Conservation (phyloP, 2,888 invertebrate species). For the Agriopis aurantiaria region DNA sequence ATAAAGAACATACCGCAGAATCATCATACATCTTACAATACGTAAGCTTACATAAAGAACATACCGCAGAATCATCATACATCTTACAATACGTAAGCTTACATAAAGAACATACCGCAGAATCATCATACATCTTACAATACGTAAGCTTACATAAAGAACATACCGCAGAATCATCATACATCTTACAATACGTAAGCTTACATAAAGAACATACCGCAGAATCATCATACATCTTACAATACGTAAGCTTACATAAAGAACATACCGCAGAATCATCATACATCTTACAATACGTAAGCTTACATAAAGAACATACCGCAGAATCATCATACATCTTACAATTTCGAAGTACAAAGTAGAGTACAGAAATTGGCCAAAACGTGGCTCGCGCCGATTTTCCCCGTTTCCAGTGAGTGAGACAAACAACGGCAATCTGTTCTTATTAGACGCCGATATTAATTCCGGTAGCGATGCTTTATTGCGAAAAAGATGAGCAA, state of each 20-base stretch:
- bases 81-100: no score
- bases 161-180: neutral
- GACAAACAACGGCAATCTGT: constrained; percentile 60
- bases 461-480: constrained; percentile 50
- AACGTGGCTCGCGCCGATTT: constrained; percentile 31
- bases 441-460: constrained; percentile 62
- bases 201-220: neutral
- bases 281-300: neutral
- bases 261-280: neutral
- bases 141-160: no score
- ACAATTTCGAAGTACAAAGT: neutral
- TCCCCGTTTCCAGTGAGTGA: constrained; percentile 52
- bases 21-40: neutral
- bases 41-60: neutral
- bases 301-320: neutral
- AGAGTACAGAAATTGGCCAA: neutral
- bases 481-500: constrained; percentile 37
- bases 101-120: neutral
- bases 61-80: neutral
- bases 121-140: neutral
- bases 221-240: neutral
- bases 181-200: neutral
- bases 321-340: neutral
- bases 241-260: no score
- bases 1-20: neutral